phyloP scores from a whole-genome alignment of 2,888 invertebrate species.

The Troides oblongomaculatus region DNA sequence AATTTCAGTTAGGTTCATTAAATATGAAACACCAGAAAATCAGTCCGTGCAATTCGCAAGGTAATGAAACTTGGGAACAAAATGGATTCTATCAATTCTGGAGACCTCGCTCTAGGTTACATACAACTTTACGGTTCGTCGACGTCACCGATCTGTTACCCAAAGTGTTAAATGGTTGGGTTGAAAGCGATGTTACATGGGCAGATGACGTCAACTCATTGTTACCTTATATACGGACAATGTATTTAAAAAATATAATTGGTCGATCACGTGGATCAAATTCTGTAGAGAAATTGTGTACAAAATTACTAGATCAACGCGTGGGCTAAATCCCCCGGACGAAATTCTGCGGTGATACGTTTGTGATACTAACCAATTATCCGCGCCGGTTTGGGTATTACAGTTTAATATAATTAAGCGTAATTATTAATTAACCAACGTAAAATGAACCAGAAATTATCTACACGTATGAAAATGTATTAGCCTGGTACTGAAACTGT shows the following conservation, averaged over 20 bases:
- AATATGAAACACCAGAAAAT: constrained; percentile 9
- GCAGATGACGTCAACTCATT: not conserved
- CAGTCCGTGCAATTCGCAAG: constrained; percentile 36
- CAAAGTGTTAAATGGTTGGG: constrained; percentile 72
- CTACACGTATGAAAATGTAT: constrained; percentile 18
- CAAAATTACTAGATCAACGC: constrained; percentile 17
- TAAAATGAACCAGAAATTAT: constrained; percentile 26
- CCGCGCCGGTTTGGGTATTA: constrained; percentile 20
- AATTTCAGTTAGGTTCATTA: constrained; percentile 1
- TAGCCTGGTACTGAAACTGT: constrained; percentile 10
- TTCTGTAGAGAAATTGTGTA: not conserved
- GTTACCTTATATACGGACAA: not conserved
- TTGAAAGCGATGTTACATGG: constrained; percentile 55
- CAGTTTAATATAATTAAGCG: constrained; percentile 30
- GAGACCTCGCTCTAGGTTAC: constrained; percentile 56
- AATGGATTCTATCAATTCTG: constrained; percentile 64
- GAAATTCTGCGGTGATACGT: constrained; percentile 23
- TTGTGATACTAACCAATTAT: constrained; percentile 28
- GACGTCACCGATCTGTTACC: constrained; percentile 63
- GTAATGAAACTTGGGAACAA: constrained; percentile 56
- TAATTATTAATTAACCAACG: constrained; percentile 29
- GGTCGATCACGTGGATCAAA: not conserved
- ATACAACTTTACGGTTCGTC: constrained; percentile 66
- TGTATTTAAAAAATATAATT: not conserved
- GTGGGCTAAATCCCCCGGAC: constrained; percentile 22